phyloP scores from a whole-genome alignment of 1,140 invertebrate genomes.

The Saccostrea echinata region DNA sequence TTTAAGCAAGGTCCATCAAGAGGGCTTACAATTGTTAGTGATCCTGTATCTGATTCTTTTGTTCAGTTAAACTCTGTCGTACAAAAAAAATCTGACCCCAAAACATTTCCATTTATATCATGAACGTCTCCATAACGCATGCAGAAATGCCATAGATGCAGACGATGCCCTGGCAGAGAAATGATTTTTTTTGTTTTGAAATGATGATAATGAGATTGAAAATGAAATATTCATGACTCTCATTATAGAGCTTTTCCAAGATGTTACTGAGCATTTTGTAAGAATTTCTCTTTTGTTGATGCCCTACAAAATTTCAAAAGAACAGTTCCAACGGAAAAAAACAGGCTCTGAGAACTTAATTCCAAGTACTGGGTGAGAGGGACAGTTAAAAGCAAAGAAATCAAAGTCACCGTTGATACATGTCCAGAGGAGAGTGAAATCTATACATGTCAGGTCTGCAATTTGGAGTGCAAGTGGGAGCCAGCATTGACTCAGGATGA shows the following conservation, averaged over 20 bases:
- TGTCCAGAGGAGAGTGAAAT: not conserved
- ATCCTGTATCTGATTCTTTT: constrained; percentile 36
- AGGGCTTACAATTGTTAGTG: constrained; percentile 45
- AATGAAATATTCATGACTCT: constrained; percentile 50
- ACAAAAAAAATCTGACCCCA: constrained; percentile 8
- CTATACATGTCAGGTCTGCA: not conserved
- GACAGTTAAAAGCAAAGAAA: constrained; percentile 9
- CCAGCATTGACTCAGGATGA: not conserved
- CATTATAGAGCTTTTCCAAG: constrained; percentile 42
- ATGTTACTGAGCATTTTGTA: constrained; percentile 52
- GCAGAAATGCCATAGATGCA: constrained; percentile 47
- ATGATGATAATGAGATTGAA: constrained; percentile 45
- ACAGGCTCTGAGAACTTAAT: constrained; percentile 53
- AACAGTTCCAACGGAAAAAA: constrained; percentile 54
- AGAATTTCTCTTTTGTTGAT: constrained; percentile 39
- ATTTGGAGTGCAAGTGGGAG: not conserved
- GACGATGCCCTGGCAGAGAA: constrained; percentile 16
- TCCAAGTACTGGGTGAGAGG: constrained; percentile 51
- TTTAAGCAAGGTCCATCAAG: constrained; percentile 27
- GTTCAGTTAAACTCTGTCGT: constrained; percentile 15
- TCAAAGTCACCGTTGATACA: not conserved
- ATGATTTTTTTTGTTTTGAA: constrained; percentile 51
- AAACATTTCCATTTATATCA: constrained; percentile 44
- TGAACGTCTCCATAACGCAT: constrained; percentile 41
- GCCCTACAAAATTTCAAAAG: constrained; percentile 42